Evolutionary conservation across 2,113 vertebrate species (phyloP).

Genomic region (Macquaria ambigua): DNA sequence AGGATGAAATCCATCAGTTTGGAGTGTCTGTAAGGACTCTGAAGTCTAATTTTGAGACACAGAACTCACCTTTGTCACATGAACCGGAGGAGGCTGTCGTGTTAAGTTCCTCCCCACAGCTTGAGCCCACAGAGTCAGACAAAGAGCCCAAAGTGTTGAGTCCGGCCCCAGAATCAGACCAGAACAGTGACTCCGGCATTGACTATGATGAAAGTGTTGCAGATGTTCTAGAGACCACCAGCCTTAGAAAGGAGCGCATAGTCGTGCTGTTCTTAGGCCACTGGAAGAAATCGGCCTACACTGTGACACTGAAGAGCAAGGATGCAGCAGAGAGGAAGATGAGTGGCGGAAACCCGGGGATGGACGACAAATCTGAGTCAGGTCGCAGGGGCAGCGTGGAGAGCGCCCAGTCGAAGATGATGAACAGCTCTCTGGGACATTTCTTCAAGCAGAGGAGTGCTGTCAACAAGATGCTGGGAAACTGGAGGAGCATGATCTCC

Average conservation of each 20-base stretch:
- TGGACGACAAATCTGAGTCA: slow-evolving; percentile 23
- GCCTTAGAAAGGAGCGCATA: slow-evolving; percentile 92
- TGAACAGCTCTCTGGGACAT: slow-evolving; percentile 83
- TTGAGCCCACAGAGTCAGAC: slow-evolving; percentile 31
- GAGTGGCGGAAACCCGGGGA: slow-evolving; percentile 32
- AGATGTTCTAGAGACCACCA: slow-evolving; percentile 82
- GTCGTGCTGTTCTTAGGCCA: slow-evolving; percentile 93
- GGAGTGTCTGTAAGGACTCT: slow-evolving; percentile 92
- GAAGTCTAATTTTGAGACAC: slow-evolving; percentile 90
- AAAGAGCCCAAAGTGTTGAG: slow-evolving; percentile 31
- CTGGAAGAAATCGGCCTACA: slow-evolving; percentile 92
- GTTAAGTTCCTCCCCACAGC: slow-evolving; percentile 14
- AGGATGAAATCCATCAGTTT: slow-evolving; percentile 90
- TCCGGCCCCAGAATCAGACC: slow-evolving; percentile 61
- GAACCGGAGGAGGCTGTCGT: slow-evolving; percentile 30
- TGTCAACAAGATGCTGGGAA: slow-evolving; percentile 89
- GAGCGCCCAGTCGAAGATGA: slow-evolving; percentile 67
- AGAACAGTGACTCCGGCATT: slow-evolving; percentile 84
- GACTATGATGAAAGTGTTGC: slow-evolving; percentile 80
- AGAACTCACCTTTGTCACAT: slow-evolving; percentile 43
- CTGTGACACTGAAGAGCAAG: slow-evolving; percentile 78
- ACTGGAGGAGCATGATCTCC: slow-evolving; percentile 89
- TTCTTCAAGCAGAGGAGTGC: slow-evolving; percentile 88
- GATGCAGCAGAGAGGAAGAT: slow-evolving; percentile 76
- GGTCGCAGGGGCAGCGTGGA: slow-evolving; percentile 56